Percentiles rank a stretch among this genome's conserved stretches.
Conservation (phyloP, 2,113 vertebrate genomes). For the Rhea pennata region DNA sequence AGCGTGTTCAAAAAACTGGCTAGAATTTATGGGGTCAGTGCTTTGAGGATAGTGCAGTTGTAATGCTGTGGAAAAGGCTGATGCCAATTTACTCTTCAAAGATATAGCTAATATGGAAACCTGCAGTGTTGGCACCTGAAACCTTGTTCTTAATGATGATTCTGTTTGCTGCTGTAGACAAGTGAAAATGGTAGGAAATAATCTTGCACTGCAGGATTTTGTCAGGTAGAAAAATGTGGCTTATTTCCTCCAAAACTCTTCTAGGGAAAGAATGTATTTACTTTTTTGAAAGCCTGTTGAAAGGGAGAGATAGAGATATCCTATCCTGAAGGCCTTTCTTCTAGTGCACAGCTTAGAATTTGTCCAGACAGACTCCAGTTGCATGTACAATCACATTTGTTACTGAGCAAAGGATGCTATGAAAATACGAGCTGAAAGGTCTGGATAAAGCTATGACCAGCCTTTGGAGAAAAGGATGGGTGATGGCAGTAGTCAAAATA, state of each 20-base stretch:
- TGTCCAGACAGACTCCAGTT: background rate
- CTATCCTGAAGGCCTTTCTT: background rate
- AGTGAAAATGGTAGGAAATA: conserved; percentile 11
- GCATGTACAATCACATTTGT: background rate
- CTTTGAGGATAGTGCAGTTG: background rate
- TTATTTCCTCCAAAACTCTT: background rate
- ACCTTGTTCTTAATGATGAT: background rate
- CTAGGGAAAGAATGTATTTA: background rate
- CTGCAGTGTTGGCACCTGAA: conserved; percentile 3
- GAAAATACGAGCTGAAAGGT: background rate
- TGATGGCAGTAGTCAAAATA: background rate
- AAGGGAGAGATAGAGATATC: background rate
- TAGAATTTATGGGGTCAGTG: background rate
- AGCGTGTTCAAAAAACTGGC: background rate
- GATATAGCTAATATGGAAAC: background rate
- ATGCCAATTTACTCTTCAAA: background rate
- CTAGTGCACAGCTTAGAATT: background rate
- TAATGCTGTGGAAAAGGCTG: background rate
- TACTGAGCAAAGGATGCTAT: background rate
- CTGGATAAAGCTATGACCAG: background rate
- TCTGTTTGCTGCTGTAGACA: background rate
- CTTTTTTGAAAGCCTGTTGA: background rate
- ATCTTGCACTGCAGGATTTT: conserved; percentile 1
- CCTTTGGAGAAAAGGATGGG: background rate
- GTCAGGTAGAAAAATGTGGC: conserved; percentile 22